Conservation (phyloP, 1,140 invertebrate species). For the Cotesia chilonis region DNA sequence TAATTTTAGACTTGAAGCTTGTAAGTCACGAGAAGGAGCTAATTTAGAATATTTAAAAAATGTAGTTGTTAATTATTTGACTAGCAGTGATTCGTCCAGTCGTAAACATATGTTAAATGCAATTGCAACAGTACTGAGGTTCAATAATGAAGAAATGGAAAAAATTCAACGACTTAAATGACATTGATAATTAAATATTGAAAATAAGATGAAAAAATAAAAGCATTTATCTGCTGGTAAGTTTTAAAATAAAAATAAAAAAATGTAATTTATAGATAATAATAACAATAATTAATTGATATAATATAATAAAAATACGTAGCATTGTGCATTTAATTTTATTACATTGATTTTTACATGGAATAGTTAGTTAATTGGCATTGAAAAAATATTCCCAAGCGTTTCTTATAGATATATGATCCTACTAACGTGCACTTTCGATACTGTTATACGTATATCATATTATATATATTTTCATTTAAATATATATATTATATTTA, state of each 20-base stretch:
- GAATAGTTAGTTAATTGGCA: slow-evolving; percentile 41
- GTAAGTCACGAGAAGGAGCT: slow-evolving; percentile 81
- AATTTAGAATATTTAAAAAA: slow-evolving; percentile 92
- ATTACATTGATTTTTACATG: slow-evolving; percentile 43
- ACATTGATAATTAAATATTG: slow-evolving; percentile 13
- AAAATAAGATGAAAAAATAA: background rate
- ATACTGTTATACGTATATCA: slow-evolving; percentile 29
- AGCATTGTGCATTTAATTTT: slow-evolving; percentile 40
- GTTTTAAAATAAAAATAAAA: background rate
- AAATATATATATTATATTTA: slow-evolving; percentile 21
- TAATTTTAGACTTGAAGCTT: slow-evolving; percentile 73
- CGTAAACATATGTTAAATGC: slow-evolving; percentile 88
- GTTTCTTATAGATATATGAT: slow-evolving; percentile 36
- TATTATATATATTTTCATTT: slow-evolving; percentile 17
- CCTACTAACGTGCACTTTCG: slow-evolving; percentile 34
- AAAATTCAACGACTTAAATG: slow-evolving; percentile 61
- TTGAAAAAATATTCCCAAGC: slow-evolving; percentile 47
- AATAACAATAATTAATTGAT: background rate
- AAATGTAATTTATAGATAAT: background rate
- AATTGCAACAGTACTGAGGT: slow-evolving; percentile 84
- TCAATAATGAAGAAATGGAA: slow-evolving; percentile 75
- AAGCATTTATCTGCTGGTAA: background rate
- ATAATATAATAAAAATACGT: background rate
- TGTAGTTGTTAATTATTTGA: slow-evolving; percentile 84
- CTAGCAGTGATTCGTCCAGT: slow-evolving; percentile 74